A percentile compares a stretch with the other conserved stretches of the same genome.
Evolutionary conservation across 2,113 vertebrate species (phyloP).

Genomic region (Neotoma lepida): DNA sequence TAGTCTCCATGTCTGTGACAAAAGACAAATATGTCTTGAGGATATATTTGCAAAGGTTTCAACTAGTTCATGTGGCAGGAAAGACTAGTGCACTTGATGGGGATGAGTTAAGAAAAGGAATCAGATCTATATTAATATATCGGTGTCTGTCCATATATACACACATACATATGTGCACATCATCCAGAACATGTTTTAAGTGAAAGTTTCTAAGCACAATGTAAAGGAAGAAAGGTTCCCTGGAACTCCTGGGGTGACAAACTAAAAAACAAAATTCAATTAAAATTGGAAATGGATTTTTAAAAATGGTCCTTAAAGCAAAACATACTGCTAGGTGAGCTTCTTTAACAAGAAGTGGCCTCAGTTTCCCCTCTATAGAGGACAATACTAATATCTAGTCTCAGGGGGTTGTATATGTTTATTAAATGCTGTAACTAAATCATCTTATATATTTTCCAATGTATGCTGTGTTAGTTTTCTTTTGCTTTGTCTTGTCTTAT

Average conservation of each 20-base stretch:
- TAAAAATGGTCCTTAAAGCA: background rate
- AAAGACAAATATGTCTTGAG: slow-evolving; percentile 20
- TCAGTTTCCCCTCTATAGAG: slow-evolving; percentile 18
- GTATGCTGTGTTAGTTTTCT: background rate
- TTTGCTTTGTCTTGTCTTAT: background rate
- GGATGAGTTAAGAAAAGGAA: background rate
- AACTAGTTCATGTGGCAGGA: slow-evolving; percentile 33
- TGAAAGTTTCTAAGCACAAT: background rate
- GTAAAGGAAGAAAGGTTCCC: background rate
- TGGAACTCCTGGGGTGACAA: background rate
- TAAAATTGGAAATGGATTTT: background rate
- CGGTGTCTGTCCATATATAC: background rate
- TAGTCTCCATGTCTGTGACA: slow-evolving; percentile 8
- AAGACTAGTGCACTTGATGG: background rate
- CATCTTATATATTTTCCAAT: slow-evolving; percentile 2
- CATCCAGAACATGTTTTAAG: background rate
- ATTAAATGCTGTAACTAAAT: slow-evolving; percentile 19
- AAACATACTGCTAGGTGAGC: background rate
- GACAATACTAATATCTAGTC: background rate
- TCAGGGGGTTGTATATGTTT: background rate
- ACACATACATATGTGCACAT: background rate
- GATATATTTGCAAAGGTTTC: background rate
- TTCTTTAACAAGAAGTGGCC: background rate
- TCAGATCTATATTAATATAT: background rate
- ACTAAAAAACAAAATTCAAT: slow-evolving; percentile 38